Evolutionary conservation across 2,888 invertebrate genomes (phyloP), one percentile per base, ranked within the genome.

Genomic region (Brassicogethes aeneus): DNA sequence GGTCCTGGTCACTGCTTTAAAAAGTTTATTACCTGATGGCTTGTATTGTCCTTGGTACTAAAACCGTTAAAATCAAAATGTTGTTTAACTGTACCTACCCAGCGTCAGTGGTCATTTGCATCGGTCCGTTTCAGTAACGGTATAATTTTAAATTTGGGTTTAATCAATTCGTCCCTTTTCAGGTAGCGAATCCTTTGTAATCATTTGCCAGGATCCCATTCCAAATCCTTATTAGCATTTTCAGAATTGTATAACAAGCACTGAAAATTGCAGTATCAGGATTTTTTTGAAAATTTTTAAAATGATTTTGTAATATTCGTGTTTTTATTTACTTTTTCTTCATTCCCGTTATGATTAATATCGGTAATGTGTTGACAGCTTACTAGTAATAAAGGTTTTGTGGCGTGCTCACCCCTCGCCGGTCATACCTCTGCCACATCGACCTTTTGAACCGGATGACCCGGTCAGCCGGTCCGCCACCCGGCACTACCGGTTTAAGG

Each of bases 311-410:
- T 5, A 10, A 23, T 10, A 23, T 10, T 10, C 23, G 5, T 7
- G 5, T 23, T 23, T 23, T 5, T 7, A 23, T 23, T 7, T 23
- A 23, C 23, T 7, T 23, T 23, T 23, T 23, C 10, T 10, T 23
- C 10, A 10, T 23, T 10, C 50, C 44, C 50, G 50, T 61, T 62
- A 65, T 68, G 67, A 68, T 68, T 68, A 66, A 68, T 68, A 68
- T 68, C 67, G 46, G 62, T 54, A 57, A 63, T 68, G 68, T 68
- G 68, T 68, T 68, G 68, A 68, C 68, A 68, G 63, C 60, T 63
- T 59, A 64, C 60, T 62, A 62, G 62, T 64, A 67, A 66, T 67
- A 65, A 65, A 66, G 66, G 60, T 63, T 64, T 62, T 67, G 67
- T 55, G 67, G 67, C 65, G 57, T 67, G 66, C 65, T 67, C 66